Percentiles rank a stretch among this genome's conserved stretches.
phyloP scores from a whole-genome alignment of 2,113 vertebrate species.

The Acrocephalus kingi region DNA sequence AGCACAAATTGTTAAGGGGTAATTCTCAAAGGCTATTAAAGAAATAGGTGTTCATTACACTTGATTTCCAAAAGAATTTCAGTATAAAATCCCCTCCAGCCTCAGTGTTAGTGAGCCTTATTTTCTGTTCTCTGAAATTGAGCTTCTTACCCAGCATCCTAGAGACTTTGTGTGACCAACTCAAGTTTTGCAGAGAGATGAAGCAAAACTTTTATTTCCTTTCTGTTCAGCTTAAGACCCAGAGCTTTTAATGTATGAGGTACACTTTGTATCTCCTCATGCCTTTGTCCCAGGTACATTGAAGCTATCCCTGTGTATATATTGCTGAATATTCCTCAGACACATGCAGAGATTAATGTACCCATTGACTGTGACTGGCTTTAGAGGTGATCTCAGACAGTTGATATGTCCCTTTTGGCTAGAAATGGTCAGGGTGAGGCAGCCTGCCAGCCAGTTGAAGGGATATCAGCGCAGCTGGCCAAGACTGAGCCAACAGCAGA shows the following conservation, averaged over 20 bases:
- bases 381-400: neutral
- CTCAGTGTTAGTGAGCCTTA: neutral
- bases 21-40: neutral
- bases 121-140: neutral
- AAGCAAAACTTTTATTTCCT: neutral
- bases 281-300: neutral
- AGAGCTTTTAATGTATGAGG: fast-evolving
- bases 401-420: neutral
- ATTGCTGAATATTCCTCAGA: neutral
- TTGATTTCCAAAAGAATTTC: neutral
- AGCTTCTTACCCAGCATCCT: neutral
- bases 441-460: neutral
- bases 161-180: neutral
- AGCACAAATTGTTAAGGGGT: neutral
- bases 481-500: neutral
- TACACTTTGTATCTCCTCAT: neutral
- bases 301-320: neutral
- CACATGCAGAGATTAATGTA: fast-evolving
- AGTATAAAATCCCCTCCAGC: neutral
- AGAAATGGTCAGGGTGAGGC: neutral
- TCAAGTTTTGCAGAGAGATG: neutral
- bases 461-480: neutral
- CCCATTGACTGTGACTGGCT: neutral
- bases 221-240: neutral
- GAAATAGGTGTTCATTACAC: neutral